A percentile compares a stretch with the other conserved stretches of the same genome.
These are phyloP conservation scores for Heteronetta atricapilla DNA, from an alignment of 2,113 vertebrate genomes.

Conservation along the genomic window DNA sequence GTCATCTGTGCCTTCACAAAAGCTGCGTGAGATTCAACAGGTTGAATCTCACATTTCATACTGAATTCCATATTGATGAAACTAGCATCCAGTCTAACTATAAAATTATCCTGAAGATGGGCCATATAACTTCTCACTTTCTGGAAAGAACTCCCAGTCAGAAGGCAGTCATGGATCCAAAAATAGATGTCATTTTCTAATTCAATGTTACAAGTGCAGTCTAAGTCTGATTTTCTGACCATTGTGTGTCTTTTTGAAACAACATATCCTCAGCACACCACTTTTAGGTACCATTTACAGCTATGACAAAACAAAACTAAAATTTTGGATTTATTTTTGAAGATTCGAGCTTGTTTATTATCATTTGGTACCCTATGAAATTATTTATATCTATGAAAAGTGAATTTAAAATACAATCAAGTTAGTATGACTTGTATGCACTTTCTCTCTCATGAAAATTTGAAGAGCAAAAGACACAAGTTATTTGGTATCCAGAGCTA, in stretches of 20 bases:
- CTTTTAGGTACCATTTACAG: neutral
- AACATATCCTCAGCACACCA: neutral
- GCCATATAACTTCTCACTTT: neutral
- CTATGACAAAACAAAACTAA: neutral
- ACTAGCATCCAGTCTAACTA: too few relatives aligned
- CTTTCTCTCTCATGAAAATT: neutral
- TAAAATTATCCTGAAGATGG: neutral
- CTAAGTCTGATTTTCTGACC: neutral
- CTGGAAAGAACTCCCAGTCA: neutral
- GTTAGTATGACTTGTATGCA: neutral
- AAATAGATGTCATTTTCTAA: neutral
- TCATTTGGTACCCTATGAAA: neutral
- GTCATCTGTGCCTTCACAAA: too few relatives aligned
- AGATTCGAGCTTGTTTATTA: neutral
- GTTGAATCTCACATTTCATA: too few relatives aligned
- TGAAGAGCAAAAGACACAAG: neutral
- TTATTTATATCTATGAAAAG: neutral
- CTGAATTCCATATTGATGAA: too few relatives aligned
- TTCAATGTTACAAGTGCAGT: neutral
- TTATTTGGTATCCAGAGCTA: neutral
- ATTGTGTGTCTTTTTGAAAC: neutral
- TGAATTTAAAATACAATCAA: neutral
- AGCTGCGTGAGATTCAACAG: too few relatives aligned
- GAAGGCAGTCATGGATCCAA: neutral
- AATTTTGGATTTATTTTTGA: neutral